Percentiles rank a stretch among this genome's conserved stretches.
Evolutionary conservation across 1,140 invertebrate species (phyloP).

Genomic region (Parasteatoda tepidariorum): DNA sequence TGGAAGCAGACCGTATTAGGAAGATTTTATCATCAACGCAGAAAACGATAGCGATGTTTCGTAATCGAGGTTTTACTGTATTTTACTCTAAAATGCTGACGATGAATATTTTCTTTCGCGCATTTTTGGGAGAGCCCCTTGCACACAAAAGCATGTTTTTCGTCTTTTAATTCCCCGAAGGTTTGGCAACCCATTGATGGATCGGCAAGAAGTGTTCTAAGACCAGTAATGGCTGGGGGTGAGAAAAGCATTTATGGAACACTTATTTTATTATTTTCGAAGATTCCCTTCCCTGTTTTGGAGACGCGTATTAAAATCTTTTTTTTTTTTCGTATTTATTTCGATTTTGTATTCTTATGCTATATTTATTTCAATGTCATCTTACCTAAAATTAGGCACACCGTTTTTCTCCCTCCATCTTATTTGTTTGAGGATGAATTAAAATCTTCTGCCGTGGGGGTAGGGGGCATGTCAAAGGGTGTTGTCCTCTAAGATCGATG

Average conservation of each 20-base stretch:
- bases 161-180: not conserved
- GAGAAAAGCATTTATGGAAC: constrained; percentile 27
- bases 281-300: not conserved
- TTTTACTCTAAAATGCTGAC: no score
- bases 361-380: constrained; percentile 14
- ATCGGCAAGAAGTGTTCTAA: not conserved
- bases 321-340: not conserved
- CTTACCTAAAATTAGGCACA: no score
- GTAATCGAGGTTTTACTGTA: no score
- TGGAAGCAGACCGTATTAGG: no score
- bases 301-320: not conserved
- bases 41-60: no score
- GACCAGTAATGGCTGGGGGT: constrained; percentile 24
- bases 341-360: not conserved
- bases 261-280: constrained; percentile 15
- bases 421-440: constrained; percentile 13
- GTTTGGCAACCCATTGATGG: not conserved
- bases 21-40: no score
- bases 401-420: constrained; percentile 6
- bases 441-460: constrained; percentile 1
- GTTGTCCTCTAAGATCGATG: constrained; percentile 22
- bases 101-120: no score
- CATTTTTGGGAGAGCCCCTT: not conserved
- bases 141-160: not conserved
- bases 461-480: constrained; percentile 9